Evolutionary conservation across 2,888 invertebrate species (phyloP).

Genomic region (Watsonalla binaria): DNA sequence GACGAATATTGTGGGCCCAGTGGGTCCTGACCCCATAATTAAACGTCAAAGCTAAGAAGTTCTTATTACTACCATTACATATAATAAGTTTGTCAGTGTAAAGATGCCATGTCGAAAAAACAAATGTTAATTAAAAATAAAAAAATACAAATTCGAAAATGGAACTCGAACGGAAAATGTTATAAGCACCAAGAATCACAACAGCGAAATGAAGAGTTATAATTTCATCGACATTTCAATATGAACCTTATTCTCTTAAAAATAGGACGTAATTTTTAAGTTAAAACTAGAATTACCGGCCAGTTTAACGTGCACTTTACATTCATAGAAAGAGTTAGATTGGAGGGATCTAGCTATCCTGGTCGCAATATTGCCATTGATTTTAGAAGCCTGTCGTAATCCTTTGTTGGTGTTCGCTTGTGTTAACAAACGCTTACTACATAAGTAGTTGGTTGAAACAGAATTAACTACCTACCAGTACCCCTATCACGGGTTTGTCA

Average conservation of each 20-base stretch:
- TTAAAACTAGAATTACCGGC: slow-evolving; percentile 20
- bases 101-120: too few species aligned
- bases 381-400: slow-evolving; percentile 71
- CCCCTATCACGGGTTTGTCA: too few species aligned
- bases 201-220: slow-evolving; percentile 32
- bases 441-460: slow-evolving; percentile 51
- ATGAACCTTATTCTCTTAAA: slow-evolving; percentile 11
- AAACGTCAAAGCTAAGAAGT: too few species aligned
- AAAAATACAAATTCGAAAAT: slow-evolving; percentile 16
- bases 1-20: too few species aligned
- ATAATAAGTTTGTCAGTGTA: too few species aligned
- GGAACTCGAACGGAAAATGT: slow-evolving; percentile 28
- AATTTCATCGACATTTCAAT: slow-evolving; percentile 5
- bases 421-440: slow-evolving; percentile 74
- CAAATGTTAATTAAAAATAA: slow-evolving; percentile 10
- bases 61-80: slow-evolving; percentile 29
- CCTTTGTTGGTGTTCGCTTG: slow-evolving; percentile 64
- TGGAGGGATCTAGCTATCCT: slow-evolving; percentile 26
- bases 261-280: slow-evolving; percentile 18
- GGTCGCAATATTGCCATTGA: slow-evolving; percentile 54
- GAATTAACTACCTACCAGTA: too few species aligned
- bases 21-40: too few species aligned
- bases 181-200: slow-evolving; percentile 50
- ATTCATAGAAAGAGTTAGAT: slow-evolving; percentile 6
- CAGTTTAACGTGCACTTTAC: slow-evolving; percentile 12